These are phyloP conservation scores for Onchidella celtica DNA, from an alignment of 2,888 invertebrate species.

Conservation along the genomic window DNA sequence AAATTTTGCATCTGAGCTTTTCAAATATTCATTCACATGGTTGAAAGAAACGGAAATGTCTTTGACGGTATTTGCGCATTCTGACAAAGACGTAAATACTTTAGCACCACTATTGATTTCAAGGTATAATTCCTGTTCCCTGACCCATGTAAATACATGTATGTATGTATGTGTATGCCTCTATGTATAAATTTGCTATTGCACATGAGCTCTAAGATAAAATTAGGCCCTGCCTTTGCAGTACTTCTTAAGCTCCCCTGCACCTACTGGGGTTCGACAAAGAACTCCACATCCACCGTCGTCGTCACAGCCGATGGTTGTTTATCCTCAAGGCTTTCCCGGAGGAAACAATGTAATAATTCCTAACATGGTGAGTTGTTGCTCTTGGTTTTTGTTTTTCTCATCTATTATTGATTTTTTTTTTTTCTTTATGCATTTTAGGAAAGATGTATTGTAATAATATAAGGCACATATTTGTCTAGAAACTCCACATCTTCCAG, in stretches of 20 bases:
- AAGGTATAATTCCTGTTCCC: no score
- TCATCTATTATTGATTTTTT: background rate
- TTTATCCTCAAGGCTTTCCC: slow-evolving; percentile 1
- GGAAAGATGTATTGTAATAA: no score
- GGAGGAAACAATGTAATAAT: slow-evolving; percentile 32
- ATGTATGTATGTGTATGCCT: background rate
- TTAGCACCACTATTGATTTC: no score
- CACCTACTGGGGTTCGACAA: background rate
- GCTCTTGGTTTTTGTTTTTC: background rate
- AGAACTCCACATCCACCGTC: background rate
- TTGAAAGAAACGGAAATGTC: no score
- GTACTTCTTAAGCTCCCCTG: slow-evolving; percentile 36
- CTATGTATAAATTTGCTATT: background rate
- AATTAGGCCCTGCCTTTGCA: slow-evolving; percentile 35
- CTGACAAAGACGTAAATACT: no score
- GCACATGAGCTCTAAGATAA: slow-evolving; percentile 26
- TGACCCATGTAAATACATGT: no score
- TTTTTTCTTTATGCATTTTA: no score
- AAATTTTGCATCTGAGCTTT: no score
- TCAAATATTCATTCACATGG: no score
- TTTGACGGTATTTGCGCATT: no score
- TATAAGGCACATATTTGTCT: no score
- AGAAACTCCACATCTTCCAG: no score
- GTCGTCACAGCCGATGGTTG: slow-evolving; percentile 14
- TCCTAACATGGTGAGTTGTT: slow-evolving; percentile 26